Conservation (phyloP, 2,888 invertebrate species). For the Antheraea assamensis region DNA sequence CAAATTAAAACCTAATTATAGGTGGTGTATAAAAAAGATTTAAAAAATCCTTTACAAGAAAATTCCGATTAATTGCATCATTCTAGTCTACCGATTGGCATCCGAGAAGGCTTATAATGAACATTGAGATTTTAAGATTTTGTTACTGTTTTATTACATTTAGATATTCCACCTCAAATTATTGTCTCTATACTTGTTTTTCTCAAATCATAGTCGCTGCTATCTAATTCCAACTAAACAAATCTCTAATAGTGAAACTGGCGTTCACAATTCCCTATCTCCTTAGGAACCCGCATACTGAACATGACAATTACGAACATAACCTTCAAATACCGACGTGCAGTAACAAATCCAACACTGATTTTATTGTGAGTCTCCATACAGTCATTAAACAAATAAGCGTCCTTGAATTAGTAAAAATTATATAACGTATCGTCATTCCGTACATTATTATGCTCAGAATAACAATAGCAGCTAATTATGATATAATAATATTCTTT, state of each 20-base stretch:
- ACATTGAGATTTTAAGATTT: too few species aligned
- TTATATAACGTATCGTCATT: slow-evolving; percentile 20
- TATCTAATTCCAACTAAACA: background rate
- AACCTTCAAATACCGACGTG: background rate
- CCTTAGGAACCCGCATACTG: background rate
- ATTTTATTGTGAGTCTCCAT: background rate
- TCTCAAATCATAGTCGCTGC: background rate
- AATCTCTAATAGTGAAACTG: background rate
- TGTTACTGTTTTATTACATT: too few species aligned
- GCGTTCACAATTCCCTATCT: background rate
- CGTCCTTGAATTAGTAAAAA: background rate
- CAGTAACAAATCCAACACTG: background rate
- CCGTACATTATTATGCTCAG: background rate
- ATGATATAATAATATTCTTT: slow-evolving; percentile 12
- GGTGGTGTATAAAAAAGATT: background rate
- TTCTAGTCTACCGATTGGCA: background rate
- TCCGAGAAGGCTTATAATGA: too few species aligned
- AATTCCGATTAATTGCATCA: background rate
- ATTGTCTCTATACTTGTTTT: background rate
- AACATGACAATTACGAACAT: background rate
- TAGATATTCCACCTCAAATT: background rate
- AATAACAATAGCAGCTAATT: slow-evolving; percentile 1
- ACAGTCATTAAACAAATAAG: background rate
- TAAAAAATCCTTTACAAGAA: background rate
- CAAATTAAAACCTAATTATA: background rate